These are phyloP conservation scores for Brachylomia viminalis DNA, from an alignment of 2,888 invertebrate species.

Conservation along the genomic window DNA sequence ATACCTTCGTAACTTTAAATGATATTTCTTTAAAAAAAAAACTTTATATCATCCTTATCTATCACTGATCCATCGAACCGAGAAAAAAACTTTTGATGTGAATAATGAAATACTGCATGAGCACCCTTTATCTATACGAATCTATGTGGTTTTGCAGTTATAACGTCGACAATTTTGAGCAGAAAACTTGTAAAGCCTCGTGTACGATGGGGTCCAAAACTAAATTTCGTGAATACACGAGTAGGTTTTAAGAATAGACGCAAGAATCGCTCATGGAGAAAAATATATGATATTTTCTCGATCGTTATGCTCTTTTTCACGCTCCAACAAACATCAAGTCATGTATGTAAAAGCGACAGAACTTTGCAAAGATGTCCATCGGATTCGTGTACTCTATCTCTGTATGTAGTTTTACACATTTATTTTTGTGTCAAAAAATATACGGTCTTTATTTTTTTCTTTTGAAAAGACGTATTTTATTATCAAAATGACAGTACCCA, in stretches of 20 bases:
- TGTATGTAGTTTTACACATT: conserved; percentile 1
- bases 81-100: neutral
- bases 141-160: neutral
- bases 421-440: neutral
- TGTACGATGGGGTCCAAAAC: neutral
- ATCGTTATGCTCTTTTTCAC: conserved; percentile 42
- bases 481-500: neutral
- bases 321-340: conserved; percentile 48
- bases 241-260: conserved; percentile 29
- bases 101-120: neutral
- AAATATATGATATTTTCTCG: conserved; percentile 45
- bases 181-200: neutral
- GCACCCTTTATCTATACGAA: neutral
- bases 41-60: too few species aligned
- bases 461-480: neutral
- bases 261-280: conserved; percentile 39
- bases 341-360: conserved; percentile 43
- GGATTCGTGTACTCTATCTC: neutral
- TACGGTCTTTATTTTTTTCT: neutral
- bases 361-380: conserved; percentile 42
- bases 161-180: neutral
- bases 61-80: neutral
- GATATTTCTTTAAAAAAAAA: too few species aligned
- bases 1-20: too few species aligned
- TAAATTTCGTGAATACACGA: conserved; percentile 37